These are phyloP conservation scores for Crotalus tigris DNA, from an alignment of 2,113 vertebrate species.

Conservation along the genomic window DNA sequence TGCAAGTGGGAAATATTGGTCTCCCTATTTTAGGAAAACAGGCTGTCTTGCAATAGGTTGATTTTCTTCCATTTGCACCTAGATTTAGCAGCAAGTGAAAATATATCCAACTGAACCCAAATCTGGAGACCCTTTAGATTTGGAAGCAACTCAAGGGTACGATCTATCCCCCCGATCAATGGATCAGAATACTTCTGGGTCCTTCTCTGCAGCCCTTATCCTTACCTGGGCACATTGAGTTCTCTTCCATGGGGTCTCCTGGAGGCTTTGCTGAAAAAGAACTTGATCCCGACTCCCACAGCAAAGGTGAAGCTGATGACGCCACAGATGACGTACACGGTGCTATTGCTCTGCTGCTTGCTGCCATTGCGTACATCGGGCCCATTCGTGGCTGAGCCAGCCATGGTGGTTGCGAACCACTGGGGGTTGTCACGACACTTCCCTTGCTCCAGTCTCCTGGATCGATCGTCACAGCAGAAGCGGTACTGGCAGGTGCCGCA, in stretches of 20 bases:
- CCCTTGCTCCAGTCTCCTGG: conserved; percentile 81
- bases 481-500: conserved; percentile 91
- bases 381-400: conserved; percentile 6
- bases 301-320: conserved; percentile 87
- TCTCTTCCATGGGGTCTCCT: conserved; percentile 83
- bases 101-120: not conserved
- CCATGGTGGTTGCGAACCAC: conserved; percentile 79
- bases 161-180: not conserved
- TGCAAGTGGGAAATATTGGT: not conserved
- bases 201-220: not conserved
- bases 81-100: not conserved
- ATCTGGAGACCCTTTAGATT: not conserved
- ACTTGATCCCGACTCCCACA: conserved; percentile 83
- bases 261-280: conserved; percentile 90
- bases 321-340: conserved; percentile 86
- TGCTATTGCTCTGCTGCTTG: conserved; percentile 79
- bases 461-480: conserved; percentile 87
- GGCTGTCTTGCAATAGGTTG: not conserved
- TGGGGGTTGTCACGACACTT: conserved; percentile 84
- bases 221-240: conserved; percentile 87
- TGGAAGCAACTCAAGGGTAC: not conserved
- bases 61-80: not conserved
- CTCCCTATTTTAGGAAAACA: not conserved
- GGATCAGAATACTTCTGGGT: not conserved
- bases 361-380: conserved; percentile 14